Percentiles rank a stretch among this genome's conserved stretches.
Evolutionary conservation across 1,140 invertebrate genomes (phyloP).

Genomic region (Protaetia brevitarsis): DNA sequence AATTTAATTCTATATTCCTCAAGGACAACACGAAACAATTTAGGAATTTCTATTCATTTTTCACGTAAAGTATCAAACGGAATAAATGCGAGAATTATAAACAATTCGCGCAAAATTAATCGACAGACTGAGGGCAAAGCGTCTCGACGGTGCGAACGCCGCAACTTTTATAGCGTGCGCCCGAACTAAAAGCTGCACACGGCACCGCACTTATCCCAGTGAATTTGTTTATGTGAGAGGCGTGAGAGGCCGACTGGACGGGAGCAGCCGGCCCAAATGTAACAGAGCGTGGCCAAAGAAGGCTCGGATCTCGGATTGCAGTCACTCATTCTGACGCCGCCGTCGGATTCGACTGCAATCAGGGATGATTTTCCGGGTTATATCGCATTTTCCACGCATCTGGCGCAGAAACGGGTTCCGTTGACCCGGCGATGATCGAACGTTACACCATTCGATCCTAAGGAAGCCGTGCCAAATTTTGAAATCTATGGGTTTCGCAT

Average conservation of each 20-base stretch:
- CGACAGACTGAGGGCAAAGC: not conserved
- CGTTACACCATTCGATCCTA: not conserved
- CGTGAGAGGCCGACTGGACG: not conserved
- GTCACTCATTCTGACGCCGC: conserved; percentile 10
- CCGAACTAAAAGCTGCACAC: not conserved
- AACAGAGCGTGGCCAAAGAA: conserved; percentile 16
- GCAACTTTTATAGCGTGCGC: not conserved
- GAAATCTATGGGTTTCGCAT: conserved; percentile 7
- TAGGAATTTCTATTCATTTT: too few species aligned
- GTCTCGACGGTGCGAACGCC: not conserved
- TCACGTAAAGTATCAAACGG: too few species aligned
- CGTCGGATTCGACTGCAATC: not conserved
- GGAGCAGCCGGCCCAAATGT: not conserved
- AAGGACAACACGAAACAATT: too few species aligned
- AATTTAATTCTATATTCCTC: too few species aligned
- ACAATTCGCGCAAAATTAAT: too few species aligned
- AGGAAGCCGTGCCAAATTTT: not conserved
- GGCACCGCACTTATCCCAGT: not conserved
- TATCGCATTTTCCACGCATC: not conserved
- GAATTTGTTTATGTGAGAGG: conserved; percentile 6
- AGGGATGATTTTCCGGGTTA: not conserved
- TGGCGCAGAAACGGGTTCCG: too few species aligned
- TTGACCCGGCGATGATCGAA: too few species aligned
- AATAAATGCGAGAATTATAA: too few species aligned
- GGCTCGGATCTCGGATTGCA: conserved; percentile 12